Percentiles rank a stretch among this genome's conserved stretches.
Conservation (phyloP, 2,888 invertebrate genomes). For the Tholera decimalis region DNA sequence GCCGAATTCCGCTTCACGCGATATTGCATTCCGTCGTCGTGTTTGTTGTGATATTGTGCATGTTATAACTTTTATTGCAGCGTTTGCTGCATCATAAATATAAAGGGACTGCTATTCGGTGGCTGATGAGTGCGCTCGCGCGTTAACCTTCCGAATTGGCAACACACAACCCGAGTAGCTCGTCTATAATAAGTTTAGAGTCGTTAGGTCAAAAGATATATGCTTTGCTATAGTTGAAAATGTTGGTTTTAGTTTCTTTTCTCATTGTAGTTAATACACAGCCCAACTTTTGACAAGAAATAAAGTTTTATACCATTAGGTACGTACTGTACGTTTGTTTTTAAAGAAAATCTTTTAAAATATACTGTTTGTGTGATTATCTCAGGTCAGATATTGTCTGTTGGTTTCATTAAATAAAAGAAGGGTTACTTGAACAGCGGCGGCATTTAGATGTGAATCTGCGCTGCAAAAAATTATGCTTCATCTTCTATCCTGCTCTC, state of each 20-base stretch:
- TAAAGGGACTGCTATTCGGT: background rate
- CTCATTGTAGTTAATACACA: background rate
- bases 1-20: conserved; percentile 38
- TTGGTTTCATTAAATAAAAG: background rate
- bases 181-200: conserved; percentile 5
- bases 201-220: background rate
- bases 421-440: background rate
- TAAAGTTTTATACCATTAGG: no score
- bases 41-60: conserved; percentile 38
- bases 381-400: background rate
- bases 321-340: no score
- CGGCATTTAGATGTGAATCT: no score
- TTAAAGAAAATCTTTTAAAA: no score
- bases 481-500: no score
- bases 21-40: conserved; percentile 35
- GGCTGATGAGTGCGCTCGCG: background rate
- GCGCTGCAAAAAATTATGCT: no score
- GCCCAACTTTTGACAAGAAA: no score
- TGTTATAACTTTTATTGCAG: conserved; percentile 26
- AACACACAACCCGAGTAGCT: background rate
- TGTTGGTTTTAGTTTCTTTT: background rate
- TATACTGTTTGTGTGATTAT: no score
- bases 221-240: background rate
- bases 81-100: conserved; percentile 10
- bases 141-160: background rate